phyloP scores from a whole-genome alignment of 2,113 vertebrate species.

The Alligator sinensis region DNA sequence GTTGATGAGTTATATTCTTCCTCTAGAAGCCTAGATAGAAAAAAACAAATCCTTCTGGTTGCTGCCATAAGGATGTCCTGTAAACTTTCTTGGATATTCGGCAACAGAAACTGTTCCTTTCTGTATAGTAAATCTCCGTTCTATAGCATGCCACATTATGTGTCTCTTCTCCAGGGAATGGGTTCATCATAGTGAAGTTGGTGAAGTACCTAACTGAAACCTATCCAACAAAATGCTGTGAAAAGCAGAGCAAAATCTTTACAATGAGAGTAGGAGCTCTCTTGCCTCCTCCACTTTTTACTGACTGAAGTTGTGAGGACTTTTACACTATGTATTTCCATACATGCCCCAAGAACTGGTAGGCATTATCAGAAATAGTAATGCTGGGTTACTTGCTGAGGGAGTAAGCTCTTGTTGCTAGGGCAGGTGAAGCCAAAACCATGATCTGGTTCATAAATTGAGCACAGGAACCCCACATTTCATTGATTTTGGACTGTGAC shows the following conservation, averaged over 20 bases:
- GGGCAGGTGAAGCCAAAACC: too few species aligned
- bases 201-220: background rate
- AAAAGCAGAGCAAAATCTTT: background rate
- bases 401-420: too few species aligned
- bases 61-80: background rate
- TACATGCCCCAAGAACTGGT: fast-evolving
- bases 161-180: fast-evolving
- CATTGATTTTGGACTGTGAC: fast-evolving
- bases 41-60: constrained; percentile 4
- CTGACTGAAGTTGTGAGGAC: background rate
- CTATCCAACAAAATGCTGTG: background rate
- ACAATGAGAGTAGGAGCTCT: background rate
- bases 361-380: background rate
- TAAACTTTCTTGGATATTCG: background rate
- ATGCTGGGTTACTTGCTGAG: too few species aligned
- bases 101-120: constrained; percentile 7
- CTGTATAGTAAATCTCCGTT: background rate
- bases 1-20: constrained; percentile 18
- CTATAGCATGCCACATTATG: background rate
- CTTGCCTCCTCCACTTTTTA: background rate
- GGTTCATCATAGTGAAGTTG: background rate
- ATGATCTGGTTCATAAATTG: background rate
- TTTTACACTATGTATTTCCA: background rate
- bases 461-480: background rate
- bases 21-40: constrained; percentile 45